Evolutionary conservation across 2,113 vertebrate species (phyloP), one percentile per base, ranked within the genome.

Genomic region (Bos indicus): DNA sequence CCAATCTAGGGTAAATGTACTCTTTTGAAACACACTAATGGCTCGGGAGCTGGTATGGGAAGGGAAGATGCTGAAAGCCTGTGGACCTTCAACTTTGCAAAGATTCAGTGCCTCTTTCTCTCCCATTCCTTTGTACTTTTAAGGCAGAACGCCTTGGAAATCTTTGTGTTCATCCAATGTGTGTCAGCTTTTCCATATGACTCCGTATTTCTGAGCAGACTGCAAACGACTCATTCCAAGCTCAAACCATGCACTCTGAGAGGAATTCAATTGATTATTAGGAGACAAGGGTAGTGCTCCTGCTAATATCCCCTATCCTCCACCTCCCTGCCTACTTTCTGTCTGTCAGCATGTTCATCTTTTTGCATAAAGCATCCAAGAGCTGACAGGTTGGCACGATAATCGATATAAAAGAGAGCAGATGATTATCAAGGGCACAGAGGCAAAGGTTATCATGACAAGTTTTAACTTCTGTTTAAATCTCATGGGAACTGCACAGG

Each of bases 191-290:
- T 95, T 88, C 88, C 57, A 64, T 88, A 89, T 83, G 67, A 96
- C 81, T 92, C 36, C 4, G 0, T 91, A 33, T 80, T 95, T 97
- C 92, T 94, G 80, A 91, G 92, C 48, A 92, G 94, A 94, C 74
- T 94, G 33, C 57, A 81, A 88, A 46, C 3, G 21, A 92, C 9
- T 95, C 93, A 83, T 87, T 91, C 74, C 36, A 95, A 95, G 54
- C 46, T 90, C 90, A 92, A 86, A 85, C 40, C 74, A 88, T 25
- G 81, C 10, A 3, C 52, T 46, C 46, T 36, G 77, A 90, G 84
- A 97, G 30, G 51, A 91, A 87, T 89, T 80, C 40, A 91, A 59
- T 48, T 56, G 36, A 43, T 83, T 88, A 2, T 25, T 62, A 52
- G 4, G 4, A 40, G 71, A 84, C 25, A 57, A 40, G 17, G 0